Conservation (phyloP, 2,888 invertebrate species). For the Campopleginae sp. region DNA sequence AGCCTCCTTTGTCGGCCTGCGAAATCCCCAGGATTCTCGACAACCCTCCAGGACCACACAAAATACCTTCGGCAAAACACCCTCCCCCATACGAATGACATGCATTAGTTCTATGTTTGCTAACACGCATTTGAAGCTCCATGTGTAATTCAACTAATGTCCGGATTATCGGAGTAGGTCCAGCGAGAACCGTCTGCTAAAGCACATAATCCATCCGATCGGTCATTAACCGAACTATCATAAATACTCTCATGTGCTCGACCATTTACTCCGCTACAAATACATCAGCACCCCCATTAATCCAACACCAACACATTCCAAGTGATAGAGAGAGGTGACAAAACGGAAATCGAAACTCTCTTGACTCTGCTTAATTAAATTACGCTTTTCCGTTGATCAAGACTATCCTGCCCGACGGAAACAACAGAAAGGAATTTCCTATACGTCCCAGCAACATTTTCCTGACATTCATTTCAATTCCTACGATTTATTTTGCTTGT, state of each 20-base stretch:
- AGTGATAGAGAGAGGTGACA: not conserved
- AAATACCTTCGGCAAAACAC: slow-evolving; percentile 28
- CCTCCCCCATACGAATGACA: slow-evolving; percentile 20
- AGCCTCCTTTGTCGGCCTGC: slow-evolving; percentile 24
- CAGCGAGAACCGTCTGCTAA: slow-evolving; percentile 39
- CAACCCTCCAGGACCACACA: slow-evolving; percentile 15
- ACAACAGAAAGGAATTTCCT: not conserved
- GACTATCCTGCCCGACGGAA: not conserved
- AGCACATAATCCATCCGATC: slow-evolving; percentile 63
- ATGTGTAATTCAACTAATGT: slow-evolving; percentile 54
- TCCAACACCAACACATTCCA: not conserved
- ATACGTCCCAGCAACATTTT: not conserved
- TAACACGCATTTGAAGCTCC: slow-evolving; percentile 33
- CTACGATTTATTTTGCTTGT: not conserved
- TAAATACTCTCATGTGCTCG: slow-evolving; percentile 43
- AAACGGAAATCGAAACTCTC: not conserved
- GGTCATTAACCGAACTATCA: slow-evolving; percentile 61
- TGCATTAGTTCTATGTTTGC: slow-evolving; percentile 24
- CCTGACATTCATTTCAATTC: not conserved
- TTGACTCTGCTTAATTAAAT: not conserved
- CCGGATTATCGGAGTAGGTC: slow-evolving; percentile 63
- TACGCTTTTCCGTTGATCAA: not conserved
- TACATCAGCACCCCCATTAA: slow-evolving; percentile 35
- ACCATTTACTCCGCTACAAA: slow-evolving; percentile 46
- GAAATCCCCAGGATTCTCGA: slow-evolving; percentile 2